These are phyloP conservation scores for Dipodomys spectabilis DNA, from an alignment of 2,113 vertebrate species.

Conservation along the genomic window DNA sequence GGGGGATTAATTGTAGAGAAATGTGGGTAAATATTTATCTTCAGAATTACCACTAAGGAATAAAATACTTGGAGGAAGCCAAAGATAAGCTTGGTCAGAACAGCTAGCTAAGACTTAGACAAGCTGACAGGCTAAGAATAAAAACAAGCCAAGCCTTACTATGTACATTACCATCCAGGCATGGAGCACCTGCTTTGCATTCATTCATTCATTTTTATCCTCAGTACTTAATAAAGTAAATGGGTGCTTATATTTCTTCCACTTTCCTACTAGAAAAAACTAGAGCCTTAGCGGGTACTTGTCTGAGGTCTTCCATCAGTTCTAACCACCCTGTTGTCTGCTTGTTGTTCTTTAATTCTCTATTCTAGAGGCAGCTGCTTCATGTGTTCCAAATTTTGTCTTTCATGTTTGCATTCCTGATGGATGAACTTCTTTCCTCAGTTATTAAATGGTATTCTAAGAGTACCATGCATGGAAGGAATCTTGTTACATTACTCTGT, in stretches of 20 bases:
- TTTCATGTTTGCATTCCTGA: not conserved
- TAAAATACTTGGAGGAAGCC: not conserved
- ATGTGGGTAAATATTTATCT: not conserved
- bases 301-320: not conserved
- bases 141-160: not conserved
- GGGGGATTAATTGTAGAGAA: not conserved
- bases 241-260: too few species aligned
- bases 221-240: not conserved
- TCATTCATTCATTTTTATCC: not conserved
- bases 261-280: not conserved
- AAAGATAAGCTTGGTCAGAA: not conserved
- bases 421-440: not conserved
- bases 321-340: not conserved
- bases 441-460: not conserved
- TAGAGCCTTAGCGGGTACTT: not conserved
- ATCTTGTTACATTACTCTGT: not conserved
- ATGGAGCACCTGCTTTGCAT: not conserved
- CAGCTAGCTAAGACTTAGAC: not conserved
- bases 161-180: not conserved
- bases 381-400: not conserved
- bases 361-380: not conserved
- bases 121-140: not conserved
- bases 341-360: not conserved
- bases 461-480: not conserved
- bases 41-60: slow-evolving; percentile 11